Percentiles rank a stretch among this genome's conserved stretches.
phyloP scores from a whole-genome alignment of 2,113 vertebrate species.

The Origma solitaria region DNA sequence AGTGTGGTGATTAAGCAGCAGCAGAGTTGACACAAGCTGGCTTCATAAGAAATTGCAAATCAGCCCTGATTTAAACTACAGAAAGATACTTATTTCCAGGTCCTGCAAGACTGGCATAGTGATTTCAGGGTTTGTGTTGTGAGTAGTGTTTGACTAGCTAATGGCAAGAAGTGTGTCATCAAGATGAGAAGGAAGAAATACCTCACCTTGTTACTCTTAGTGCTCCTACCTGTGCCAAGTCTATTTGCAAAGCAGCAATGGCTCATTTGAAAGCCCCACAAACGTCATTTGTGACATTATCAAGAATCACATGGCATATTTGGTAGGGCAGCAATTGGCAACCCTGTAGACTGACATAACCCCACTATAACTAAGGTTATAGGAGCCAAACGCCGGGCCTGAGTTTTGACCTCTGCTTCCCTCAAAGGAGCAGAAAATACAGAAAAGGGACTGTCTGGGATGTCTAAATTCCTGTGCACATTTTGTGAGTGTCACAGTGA shows the following conservation, averaged over 20 bases:
- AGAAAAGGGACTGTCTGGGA: neutral
- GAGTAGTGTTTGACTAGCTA: neutral
- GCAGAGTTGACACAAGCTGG: neutral
- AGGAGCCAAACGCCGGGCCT: neutral
- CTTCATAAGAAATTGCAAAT: neutral
- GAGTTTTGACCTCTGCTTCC: neutral
- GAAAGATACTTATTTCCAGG: neutral
- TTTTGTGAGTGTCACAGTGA: neutral
- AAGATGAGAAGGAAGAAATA: neutral
- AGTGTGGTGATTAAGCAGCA: neutral
- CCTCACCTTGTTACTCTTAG: fast-evolving
- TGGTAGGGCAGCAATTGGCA: neutral
- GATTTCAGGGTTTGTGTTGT: neutral
- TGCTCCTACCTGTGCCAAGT: neutral
- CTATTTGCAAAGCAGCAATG: neutral
- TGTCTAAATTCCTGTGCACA: neutral
- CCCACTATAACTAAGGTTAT: neutral
- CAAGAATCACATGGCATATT: neutral
- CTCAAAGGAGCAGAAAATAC: neutral
- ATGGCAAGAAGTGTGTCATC: neutral
- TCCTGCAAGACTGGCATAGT: neutral
- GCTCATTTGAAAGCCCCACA: neutral
- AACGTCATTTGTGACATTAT: neutral
- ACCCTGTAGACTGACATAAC: neutral
- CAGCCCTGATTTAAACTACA: neutral